A percentile compares a stretch with the other conserved stretches of the same genome.
These are phyloP conservation scores for Syrmaticus mikado DNA, from an alignment of 2,113 vertebrate species.

Conservation along the genomic window DNA sequence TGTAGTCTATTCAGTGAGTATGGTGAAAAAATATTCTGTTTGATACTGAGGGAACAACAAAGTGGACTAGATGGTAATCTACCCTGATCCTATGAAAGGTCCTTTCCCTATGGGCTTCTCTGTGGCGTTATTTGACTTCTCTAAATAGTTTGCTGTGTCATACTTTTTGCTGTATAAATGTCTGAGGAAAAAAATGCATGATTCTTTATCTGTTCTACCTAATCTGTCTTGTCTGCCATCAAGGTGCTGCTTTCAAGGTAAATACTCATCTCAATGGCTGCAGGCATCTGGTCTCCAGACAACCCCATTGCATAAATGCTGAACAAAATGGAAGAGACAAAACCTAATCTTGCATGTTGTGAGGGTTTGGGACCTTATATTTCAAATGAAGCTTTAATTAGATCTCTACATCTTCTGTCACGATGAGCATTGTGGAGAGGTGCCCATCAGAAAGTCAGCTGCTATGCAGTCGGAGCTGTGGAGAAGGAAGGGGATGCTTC, in stretches of 20 bases:
- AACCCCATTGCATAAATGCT: background rate
- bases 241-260: background rate
- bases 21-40: background rate
- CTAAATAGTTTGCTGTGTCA: background rate
- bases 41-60: background rate
- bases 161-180: background rate
- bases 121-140: background rate
- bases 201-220: background rate
- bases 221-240: background rate
- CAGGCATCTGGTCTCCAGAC: background rate
- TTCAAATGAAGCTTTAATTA: background rate
- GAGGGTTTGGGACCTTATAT: background rate
- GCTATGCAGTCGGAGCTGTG: background rate
- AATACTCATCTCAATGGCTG: background rate
- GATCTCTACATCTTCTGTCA: background rate
- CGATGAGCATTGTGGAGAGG: accelerated
- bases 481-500: background rate
- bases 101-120: background rate
- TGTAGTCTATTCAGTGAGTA: background rate
- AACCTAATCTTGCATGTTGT: background rate
- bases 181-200: background rate
- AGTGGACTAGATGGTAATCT: background rate
- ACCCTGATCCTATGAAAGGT: background rate
- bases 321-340: background rate
- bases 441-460: background rate